phyloP scores from a whole-genome alignment of 2,113 vertebrate species.

The Collichthys lucidus region DNA sequence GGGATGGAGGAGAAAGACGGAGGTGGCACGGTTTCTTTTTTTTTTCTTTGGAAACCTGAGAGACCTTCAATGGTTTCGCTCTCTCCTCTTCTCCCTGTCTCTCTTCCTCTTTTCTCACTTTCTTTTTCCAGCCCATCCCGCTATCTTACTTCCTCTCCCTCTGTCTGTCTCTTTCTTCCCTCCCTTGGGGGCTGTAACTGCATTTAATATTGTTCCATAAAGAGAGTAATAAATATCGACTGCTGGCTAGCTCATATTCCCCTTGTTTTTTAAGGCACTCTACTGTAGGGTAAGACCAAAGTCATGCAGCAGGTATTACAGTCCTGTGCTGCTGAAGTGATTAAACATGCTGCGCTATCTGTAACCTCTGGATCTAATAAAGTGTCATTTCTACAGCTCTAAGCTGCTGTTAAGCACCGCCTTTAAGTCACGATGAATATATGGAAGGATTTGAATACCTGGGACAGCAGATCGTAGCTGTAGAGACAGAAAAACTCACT shows the following conservation, averaged over 20 bases:
- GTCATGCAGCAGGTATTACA: constrained; percentile 67
- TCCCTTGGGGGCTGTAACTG: constrained; percentile 77
- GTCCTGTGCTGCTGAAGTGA: constrained; percentile 6
- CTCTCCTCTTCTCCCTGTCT: constrained; percentile 10
- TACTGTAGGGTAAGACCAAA: constrained; percentile 65
- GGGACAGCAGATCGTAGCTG: not conserved
- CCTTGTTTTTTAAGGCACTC: constrained; percentile 69
- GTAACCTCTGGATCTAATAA: constrained; percentile 46
- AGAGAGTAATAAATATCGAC: constrained; percentile 84
- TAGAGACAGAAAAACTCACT: constrained; percentile 10
- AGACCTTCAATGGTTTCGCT: constrained; percentile 52
- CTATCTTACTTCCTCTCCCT: constrained; percentile 46
- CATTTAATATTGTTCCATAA: constrained; percentile 83
- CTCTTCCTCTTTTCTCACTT: constrained; percentile 44
- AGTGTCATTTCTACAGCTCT: constrained; percentile 30
- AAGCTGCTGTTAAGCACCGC: not conserved
- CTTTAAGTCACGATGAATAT: constrained; percentile 10
- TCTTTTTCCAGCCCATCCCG: constrained; percentile 28
- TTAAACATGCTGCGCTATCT: constrained; percentile 24
- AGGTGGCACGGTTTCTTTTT: constrained; percentile 56
- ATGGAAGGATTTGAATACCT: not conserved
- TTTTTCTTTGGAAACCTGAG: constrained; percentile 71
- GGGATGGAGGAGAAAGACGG: constrained; percentile 30
- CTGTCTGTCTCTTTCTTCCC: constrained; percentile 35
- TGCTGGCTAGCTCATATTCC: constrained; percentile 78